Percentiles rank a stretch among this genome's conserved stretches.
Evolutionary conservation across 2,113 vertebrate species (phyloP).

Genomic region (Silurus glanis): DNA sequence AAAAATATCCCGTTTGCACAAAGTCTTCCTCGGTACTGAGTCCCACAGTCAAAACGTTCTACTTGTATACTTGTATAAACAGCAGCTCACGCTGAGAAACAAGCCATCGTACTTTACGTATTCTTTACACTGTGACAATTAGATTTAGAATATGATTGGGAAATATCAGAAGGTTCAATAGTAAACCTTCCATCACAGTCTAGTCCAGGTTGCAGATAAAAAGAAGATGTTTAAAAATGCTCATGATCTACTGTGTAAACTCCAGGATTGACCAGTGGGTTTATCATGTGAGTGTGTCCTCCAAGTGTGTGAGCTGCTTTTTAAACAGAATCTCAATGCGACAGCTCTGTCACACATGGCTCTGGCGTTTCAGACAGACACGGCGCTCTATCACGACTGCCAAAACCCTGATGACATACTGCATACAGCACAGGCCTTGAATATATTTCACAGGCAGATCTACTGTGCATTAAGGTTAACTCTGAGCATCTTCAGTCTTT

Average conservation of each 20-base stretch:
- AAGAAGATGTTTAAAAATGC: conserved; percentile 13
- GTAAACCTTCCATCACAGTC: conserved; percentile 26
- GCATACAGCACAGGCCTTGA: conserved; percentile 38
- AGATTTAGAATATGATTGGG: conserved; percentile 25
- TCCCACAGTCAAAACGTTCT: neutral
- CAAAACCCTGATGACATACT: conserved; percentile 42
- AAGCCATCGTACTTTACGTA: conserved; percentile 17
- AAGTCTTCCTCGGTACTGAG: neutral
- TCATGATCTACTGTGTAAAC: neutral
- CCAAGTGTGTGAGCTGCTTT: conserved; percentile 32
- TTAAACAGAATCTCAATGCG: conserved; percentile 36
- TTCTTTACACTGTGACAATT: conserved; percentile 25
- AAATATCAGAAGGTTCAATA: conserved; percentile 44
- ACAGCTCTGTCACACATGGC: conserved; percentile 43
- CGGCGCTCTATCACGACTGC: conserved; percentile 41
- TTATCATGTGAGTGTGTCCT: conserved; percentile 9
- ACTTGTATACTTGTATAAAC: conserved; percentile 24
- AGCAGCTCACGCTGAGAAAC: conserved; percentile 25
- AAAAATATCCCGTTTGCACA: neutral
- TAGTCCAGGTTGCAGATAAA: neutral
- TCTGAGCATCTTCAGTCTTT: conserved; percentile 28
- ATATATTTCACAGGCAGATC: conserved; percentile 41
- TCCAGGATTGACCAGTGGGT: neutral
- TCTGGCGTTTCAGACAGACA: conserved; percentile 45
- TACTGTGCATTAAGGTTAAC: conserved; percentile 34